A percentile compares a stretch with the other conserved stretches of the same genome.
These are phyloP conservation scores for Porites divaricata DNA, from an alignment of 92 coral and sea anemone species.

Conservation along the genomic window DNA sequence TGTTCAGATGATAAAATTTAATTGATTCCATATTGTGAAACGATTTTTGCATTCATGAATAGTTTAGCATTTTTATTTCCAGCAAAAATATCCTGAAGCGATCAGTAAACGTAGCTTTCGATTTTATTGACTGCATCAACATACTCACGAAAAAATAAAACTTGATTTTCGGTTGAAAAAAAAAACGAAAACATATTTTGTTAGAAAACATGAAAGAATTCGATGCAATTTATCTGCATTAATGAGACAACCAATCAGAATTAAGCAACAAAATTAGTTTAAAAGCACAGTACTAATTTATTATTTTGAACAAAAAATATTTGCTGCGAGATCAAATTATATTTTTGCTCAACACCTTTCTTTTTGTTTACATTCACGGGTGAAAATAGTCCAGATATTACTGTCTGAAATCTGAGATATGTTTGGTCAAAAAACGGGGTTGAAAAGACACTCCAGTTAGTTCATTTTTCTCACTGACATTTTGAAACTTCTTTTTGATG, in stretches of 20 bases:
- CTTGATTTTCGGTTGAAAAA: slow-evolving; percentile 1
- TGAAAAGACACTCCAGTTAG: neutral
- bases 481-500: neutral
- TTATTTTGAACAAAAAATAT: slow-evolving; percentile 33
- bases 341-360: slow-evolving; percentile 3
- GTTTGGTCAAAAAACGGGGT: neutral
- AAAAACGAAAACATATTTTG: slow-evolving; percentile 15
- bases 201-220: slow-evolving; percentile 18
- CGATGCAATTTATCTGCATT: neutral
- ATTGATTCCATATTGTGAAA: slow-evolving; percentile 22
- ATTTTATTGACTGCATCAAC: slow-evolving; percentile 34
- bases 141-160: neutral
- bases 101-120: slow-evolving; percentile 19
- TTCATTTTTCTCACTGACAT: neutral
- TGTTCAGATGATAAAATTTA: slow-evolving; percentile 22
- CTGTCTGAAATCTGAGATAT: slow-evolving; percentile 1
- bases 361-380: slow-evolving; percentile 15
- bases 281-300: slow-evolving; percentile 31
- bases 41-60: slow-evolving; percentile 40
- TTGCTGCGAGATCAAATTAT: slow-evolving; percentile 28
- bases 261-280: slow-evolving; percentile 13
- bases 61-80: neutral
- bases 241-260: slow-evolving; percentile 17
- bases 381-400: slow-evolving; percentile 26
- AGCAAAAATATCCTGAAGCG: slow-evolving; percentile 1